Evolutionary conservation across 2,797 vertebrate genomes (phyloP), one percentile per base, ranked within the genome.

Genomic region (Sebastes itinus): DNA sequence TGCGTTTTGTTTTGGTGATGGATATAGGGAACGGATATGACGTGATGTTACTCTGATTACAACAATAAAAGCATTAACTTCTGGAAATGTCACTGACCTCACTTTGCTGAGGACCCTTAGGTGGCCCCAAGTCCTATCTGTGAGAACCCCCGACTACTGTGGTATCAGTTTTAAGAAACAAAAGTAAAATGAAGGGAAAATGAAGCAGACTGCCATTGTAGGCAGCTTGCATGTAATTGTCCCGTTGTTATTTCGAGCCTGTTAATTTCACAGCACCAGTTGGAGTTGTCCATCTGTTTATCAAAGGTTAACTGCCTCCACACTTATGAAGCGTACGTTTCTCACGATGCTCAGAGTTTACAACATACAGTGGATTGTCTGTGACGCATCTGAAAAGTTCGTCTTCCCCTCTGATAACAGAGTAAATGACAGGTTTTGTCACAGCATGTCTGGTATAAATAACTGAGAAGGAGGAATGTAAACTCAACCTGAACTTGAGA

Each of bases 291-390:
- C 96, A 96, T 97, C 96, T 97, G 97, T 95, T 96, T 96, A 97
- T 96, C 96, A 97, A 97, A 97, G 97, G 96, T 97, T 96, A 97
- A 96, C 95, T 96, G 95, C 96, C 95, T 96, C 94, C 93, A 94
- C 94, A 95, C 94, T 96, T 92, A 92, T 73, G 94, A 94, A 96
- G 96, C 93, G 92, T 95, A 84, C 78, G 92, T 94, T 95, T 95
- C 92, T 95, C 95, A 96, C 92, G 23, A 55, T 86, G 66, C 70
- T 93, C 92, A 28, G 81, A 90, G 75, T 90, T 84, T 78, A 76
- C 58, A 82, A 62, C 84, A 84, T 59, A 75, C 71, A 74, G 65
- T 61, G 42, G 81, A 74, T 85, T 80, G 72, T 81, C 70, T 78
- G 59, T 81, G 83, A 85, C 20, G 59, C 82, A 73, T 83, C 71